A percentile compares a stretch with the other conserved stretches of the same genome.
Evolutionary conservation across 2,888 invertebrate species (phyloP).

Genomic region (Cosmopolites sordidus): DNA sequence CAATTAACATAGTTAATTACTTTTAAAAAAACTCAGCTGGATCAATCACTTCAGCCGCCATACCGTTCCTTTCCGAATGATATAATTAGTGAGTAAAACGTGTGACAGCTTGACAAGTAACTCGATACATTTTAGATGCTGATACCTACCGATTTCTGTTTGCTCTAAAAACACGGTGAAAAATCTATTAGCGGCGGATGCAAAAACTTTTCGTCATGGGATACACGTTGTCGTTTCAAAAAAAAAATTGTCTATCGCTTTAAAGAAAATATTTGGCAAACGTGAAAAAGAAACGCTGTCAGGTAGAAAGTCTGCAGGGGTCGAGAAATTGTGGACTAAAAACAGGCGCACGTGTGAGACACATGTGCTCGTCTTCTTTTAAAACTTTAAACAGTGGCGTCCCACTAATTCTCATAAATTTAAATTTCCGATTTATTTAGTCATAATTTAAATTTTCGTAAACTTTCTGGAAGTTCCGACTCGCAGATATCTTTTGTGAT

Average conservation of each 20-base stretch:
- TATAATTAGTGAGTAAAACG: conserved; percentile 20
- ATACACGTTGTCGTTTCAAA: no score
- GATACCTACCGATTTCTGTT: conserved; percentile 19
- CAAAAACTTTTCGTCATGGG: no score
- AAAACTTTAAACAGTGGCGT: conserved; percentile 19
- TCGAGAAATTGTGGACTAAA: conserved; percentile 28
- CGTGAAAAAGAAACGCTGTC: conserved; percentile 19
- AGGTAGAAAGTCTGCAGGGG: conserved; percentile 25
- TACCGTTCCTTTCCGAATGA: conserved; percentile 13
- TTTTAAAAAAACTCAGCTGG: conserved; percentile 1
- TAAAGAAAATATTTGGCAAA: conserved; percentile 19
- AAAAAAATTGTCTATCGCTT: background rate
- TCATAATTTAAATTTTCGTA: no score
- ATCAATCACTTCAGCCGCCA: conserved; percentile 18
- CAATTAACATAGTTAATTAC: no score
- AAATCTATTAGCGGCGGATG: conserved; percentile 1
- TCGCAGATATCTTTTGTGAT: no score
- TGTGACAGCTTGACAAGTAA: conserved; percentile 22
- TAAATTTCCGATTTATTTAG: no score
- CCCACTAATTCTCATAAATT: no score
- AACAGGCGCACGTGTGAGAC: conserved; percentile 38
- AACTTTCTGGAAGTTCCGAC: no score
- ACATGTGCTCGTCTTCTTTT: conserved; percentile 33
- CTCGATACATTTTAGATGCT: conserved; percentile 18
- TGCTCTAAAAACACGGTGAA: conserved; percentile 19